Conservation (phyloP, 2,888 invertebrate species). For the Lissonota sp. region DNA sequence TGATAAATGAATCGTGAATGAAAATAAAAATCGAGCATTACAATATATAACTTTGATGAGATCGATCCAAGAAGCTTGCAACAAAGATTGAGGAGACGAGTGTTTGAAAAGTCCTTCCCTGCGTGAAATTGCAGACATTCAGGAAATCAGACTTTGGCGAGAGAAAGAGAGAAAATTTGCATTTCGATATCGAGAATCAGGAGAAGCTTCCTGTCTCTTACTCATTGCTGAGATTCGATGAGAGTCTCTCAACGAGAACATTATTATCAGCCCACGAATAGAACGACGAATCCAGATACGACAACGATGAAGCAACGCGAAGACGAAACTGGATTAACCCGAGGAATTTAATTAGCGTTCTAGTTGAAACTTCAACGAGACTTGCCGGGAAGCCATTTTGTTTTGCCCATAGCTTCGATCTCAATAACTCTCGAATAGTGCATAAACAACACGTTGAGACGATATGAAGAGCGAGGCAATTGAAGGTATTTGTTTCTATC, state of each 20-base stretch:
- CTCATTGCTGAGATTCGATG: constrained; percentile 53
- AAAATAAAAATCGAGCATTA: constrained; percentile 52
- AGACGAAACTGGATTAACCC: constrained; percentile 69
- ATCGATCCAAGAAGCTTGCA: constrained; percentile 42
- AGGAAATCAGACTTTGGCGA: neutral
- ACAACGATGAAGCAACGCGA: constrained; percentile 62
- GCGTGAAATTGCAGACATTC: no score
- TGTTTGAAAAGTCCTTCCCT: neutral
- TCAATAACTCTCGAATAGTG: neutral
- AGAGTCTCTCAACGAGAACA: constrained; percentile 46
- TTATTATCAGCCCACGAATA: constrained; percentile 44
- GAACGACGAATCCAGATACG: constrained; percentile 44
- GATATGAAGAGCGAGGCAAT: neutral
- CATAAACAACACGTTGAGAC: neutral
- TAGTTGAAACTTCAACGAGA: constrained; percentile 46
- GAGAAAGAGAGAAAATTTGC: constrained; percentile 20
- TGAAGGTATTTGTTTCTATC: constrained; percentile 10
- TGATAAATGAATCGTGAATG: constrained; percentile 1
- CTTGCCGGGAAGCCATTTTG: constrained; percentile 33
- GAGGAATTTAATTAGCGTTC: constrained; percentile 69
- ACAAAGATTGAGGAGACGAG: neutral
- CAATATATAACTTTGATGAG: constrained; percentile 43
- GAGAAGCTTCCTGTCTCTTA: constrained; percentile 27
- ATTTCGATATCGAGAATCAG: constrained; percentile 59
- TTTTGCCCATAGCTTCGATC: constrained; percentile 15